phyloP scores from a whole-genome alignment of 2,888 invertebrate genomes.

The Xanthia icteritia region DNA sequence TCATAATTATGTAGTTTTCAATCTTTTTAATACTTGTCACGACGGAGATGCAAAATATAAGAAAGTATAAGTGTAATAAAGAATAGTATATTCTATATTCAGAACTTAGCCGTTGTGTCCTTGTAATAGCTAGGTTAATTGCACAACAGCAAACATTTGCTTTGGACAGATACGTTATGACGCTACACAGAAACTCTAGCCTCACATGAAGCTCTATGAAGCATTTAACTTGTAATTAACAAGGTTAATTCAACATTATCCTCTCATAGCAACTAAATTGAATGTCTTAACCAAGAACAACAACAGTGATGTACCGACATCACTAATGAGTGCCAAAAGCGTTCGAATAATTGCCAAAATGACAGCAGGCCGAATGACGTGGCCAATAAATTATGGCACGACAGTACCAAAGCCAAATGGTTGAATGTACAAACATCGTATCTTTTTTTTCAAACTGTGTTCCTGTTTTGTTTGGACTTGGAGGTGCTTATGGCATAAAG shows the following conservation, averaged over 20 bases:
- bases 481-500: conserved; percentile 13
- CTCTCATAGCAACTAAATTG: background rate
- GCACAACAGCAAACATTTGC: conserved; percentile 1
- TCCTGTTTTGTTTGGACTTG: conserved; percentile 8
- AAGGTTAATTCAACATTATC: background rate
- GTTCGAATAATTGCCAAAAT: conserved; percentile 17
- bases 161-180: background rate
- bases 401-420: conserved; percentile 4
- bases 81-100: background rate
- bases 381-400: conserved; percentile 21
- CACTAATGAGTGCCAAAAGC: conserved; percentile 17
- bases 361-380: background rate
- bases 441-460: conserved; percentile 11
- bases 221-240: background rate
- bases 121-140: background rate
- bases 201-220: background rate
- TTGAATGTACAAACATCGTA: conserved; percentile 14
- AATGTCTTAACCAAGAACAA: conserved; percentile 12
- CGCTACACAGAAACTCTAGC: background rate
- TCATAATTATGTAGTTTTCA: background rate
- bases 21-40: background rate
- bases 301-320: background rate
- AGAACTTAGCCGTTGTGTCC: background rate
- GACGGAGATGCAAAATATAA: background rate
- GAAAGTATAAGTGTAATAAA: no score